Conservation (phyloP, 2,113 vertebrate species). For the Jacana jacana region DNA sequence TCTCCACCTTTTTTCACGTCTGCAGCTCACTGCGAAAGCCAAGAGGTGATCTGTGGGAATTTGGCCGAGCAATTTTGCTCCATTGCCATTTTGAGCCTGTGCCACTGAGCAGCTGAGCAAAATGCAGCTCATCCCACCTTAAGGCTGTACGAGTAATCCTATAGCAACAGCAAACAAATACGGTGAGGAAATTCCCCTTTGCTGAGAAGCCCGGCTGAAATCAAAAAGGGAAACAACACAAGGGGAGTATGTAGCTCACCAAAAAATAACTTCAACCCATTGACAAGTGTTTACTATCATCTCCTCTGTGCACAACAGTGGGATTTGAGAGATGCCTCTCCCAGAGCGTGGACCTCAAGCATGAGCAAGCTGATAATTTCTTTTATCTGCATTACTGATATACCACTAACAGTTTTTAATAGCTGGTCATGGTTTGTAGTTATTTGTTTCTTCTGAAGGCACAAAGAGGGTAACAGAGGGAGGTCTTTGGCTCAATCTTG, state of each 20-base stretch:
- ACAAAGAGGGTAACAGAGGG: not conserved
- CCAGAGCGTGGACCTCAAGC: not conserved
- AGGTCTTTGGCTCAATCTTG: not conserved
- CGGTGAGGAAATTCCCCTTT: not conserved
- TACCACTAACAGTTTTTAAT: not conserved
- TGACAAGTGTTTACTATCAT: not conserved
- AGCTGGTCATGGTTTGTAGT: not conserved
- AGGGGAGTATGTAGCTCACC: not conserved
- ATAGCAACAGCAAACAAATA: constrained; percentile 37
- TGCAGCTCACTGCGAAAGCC: not conserved
- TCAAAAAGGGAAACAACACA: not conserved
- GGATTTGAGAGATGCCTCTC: not conserved
- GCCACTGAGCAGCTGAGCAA: not conserved
- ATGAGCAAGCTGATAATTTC: not conserved
- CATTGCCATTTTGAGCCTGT: not conserved
- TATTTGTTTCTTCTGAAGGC: not conserved
- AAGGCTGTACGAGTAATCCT: not conserved
- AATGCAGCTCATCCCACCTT: not conserved
- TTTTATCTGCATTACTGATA: not conserved
- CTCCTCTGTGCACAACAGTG: not conserved
- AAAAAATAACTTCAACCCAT: not conserved
- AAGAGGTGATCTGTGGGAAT: not conserved
- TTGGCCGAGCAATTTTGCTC: not conserved
- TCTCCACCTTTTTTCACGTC: not conserved
- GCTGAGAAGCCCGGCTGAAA: not conserved